phyloP scores from a whole-genome alignment of 1,140 invertebrate species.

The Metaphire vulgaris region DNA sequence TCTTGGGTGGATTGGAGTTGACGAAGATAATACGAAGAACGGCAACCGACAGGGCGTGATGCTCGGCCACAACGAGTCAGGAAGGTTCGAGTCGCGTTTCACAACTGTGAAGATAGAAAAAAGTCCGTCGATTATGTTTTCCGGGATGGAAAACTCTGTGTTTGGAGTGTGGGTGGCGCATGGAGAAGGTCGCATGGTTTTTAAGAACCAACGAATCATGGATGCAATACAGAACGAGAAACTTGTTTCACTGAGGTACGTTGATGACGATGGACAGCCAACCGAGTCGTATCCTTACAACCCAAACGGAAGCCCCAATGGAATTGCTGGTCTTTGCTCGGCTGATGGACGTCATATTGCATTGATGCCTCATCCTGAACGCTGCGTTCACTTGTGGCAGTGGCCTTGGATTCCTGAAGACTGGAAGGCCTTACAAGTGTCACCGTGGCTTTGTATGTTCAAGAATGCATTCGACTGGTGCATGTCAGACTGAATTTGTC shows the following conservation, averaged over 20 bases:
- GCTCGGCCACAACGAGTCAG: constrained; percentile 77
- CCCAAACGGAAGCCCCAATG: constrained; percentile 74
- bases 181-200: constrained; percentile 72
- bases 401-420: constrained; percentile 50
- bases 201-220: constrained; percentile 54
- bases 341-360: constrained; percentile 83
- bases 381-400: constrained; percentile 54
- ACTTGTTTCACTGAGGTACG: constrained; percentile 71
- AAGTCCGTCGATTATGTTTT: constrained; percentile 74
- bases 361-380: constrained; percentile 97
- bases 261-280: constrained; percentile 68
- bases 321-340: constrained; percentile 82
- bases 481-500: not conserved
- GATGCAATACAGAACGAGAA: constrained; percentile 58
- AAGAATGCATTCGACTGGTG: constrained; percentile 81
- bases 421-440: constrained; percentile 55
- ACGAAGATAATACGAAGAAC: constrained; percentile 20
- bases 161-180: constrained; percentile 95
- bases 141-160: constrained; percentile 72
- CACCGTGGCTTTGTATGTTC: constrained; percentile 88
- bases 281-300: constrained; percentile 84
- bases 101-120: constrained; percentile 67
- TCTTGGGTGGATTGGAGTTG: constrained; percentile 54
- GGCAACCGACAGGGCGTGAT: constrained; percentile 60
- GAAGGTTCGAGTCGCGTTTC: constrained; percentile 86